Conservation (phyloP, 2,113 vertebrate genomes). For the Xyliphius kryptos region DNA sequence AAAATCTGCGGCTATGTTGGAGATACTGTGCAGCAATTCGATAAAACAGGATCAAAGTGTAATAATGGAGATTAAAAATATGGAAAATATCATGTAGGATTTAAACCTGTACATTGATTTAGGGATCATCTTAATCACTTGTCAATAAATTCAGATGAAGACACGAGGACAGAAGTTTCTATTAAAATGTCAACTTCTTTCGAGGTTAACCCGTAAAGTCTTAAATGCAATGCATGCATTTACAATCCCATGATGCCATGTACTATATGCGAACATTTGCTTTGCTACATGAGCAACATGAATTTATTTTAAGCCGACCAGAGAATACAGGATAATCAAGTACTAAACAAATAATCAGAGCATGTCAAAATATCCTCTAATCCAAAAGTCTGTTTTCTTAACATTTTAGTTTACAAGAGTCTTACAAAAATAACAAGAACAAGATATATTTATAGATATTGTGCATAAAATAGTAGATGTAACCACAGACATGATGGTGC, state of each 20-base stretch:
- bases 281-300: slow-evolving; percentile 40
- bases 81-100: slow-evolving; percentile 15
- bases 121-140: slow-evolving; percentile 5
- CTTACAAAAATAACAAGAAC: slow-evolving; percentile 65
- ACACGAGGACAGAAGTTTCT: slow-evolving; percentile 30
- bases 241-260: slow-evolving; percentile 25
- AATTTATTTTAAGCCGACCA: slow-evolving; percentile 29
- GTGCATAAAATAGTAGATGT: slow-evolving; percentile 52
- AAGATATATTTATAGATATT: slow-evolving; percentile 50
- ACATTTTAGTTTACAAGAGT: slow-evolving; percentile 44
- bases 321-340: slow-evolving; percentile 26
- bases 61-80: neutral
- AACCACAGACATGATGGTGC: slow-evolving; percentile 34
- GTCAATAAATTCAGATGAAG: slow-evolving; percentile 23
- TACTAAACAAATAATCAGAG: slow-evolving; percentile 37
- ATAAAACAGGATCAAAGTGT: too few relatives aligned
- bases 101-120: slow-evolving; percentile 6
- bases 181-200: slow-evolving; percentile 21
- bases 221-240: slow-evolving; percentile 37
- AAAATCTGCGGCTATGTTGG: slow-evolving; percentile 18
- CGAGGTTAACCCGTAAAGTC: slow-evolving; percentile 31
- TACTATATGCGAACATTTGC: slow-evolving; percentile 12
- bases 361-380: slow-evolving; percentile 45
- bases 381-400: slow-evolving; percentile 31
- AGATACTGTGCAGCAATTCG: slow-evolving; percentile 18